Evolutionary conservation across 2,888 invertebrate genomes (phyloP).

Genomic region (Blera fallax): DNA sequence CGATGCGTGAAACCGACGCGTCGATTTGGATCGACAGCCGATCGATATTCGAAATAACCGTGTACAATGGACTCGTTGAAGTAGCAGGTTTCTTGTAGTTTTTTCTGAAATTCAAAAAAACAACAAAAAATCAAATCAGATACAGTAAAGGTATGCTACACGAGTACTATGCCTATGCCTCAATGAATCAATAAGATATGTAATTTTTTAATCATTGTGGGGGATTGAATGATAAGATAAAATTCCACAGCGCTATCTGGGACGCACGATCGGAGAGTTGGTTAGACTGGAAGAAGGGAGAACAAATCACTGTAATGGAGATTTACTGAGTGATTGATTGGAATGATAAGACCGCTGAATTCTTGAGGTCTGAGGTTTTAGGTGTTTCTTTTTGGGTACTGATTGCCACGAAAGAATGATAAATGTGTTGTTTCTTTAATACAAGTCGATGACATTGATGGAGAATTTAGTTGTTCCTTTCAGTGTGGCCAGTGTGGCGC

Average conservation of each 20-base stretch:
- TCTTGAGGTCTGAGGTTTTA: neutral
- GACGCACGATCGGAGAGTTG: neutral
- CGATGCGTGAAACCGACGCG: constrained; percentile 81
- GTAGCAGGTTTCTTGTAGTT: constrained; percentile 81
- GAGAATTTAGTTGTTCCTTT: neutral
- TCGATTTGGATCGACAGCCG: constrained; percentile 80
- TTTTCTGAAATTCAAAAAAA: constrained; percentile 76
- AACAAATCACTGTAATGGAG: constrained; percentile 2
- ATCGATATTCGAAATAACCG: constrained; percentile 81
- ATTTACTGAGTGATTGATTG: constrained; percentile 24
- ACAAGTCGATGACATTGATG: neutral
- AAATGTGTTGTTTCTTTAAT: neutral
- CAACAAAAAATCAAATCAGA: too few relatives aligned
- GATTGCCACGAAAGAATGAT: neutral
- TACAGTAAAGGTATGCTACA: too few relatives aligned
- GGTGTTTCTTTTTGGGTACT: neutral
- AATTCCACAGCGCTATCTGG: constrained; percentile 28
- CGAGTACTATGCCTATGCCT: neutral
- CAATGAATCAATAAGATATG: constrained; percentile 5
- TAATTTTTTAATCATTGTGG: neutral
- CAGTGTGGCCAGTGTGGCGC: neutral
- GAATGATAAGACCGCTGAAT: neutral
- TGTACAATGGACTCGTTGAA: constrained; percentile 81
- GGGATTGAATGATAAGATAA: constrained; percentile 51
- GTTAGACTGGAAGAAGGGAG: neutral